These are phyloP conservation scores for Prorops nasuta DNA, from an alignment of 1,140 invertebrate genomes.

Conservation along the genomic window DNA sequence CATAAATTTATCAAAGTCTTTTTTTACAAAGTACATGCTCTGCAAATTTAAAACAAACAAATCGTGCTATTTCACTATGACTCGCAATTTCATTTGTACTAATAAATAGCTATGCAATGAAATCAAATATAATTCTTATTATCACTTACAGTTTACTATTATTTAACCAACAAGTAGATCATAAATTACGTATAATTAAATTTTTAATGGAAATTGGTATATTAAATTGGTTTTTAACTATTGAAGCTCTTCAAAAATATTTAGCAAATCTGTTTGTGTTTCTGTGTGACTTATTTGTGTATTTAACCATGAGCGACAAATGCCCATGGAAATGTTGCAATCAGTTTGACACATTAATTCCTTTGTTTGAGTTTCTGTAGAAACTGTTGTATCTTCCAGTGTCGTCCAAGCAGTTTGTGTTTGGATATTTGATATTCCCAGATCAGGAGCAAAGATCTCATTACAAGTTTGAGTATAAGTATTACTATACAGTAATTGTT, in stretches of 20 bases:
- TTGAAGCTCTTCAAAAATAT: conserved; percentile 47
- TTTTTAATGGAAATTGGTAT: no score
- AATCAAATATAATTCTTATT: no score
- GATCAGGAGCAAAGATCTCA: conserved; percentile 56
- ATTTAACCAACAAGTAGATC: no score
- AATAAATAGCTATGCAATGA: no score
- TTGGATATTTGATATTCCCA: conserved; percentile 61
- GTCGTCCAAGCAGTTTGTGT: conserved; percentile 61
- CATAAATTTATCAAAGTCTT: no score
- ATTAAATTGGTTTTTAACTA: no score
- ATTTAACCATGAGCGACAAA: conserved; percentile 39
- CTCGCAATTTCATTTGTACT: no score
- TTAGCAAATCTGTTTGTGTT: conserved; percentile 53
- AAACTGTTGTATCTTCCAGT: conserved; percentile 45
- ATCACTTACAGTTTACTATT: no score
- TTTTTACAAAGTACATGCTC: no score
- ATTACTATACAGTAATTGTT: conserved; percentile 57
- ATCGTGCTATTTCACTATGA: no score
- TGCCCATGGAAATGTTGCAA: conserved; percentile 29
- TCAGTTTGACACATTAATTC: conserved; percentile 27
- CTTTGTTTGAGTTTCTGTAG: conserved; percentile 53
- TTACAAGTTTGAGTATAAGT: conserved; percentile 65
- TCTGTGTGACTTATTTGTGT: conserved; percentile 52
- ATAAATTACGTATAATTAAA: no score
- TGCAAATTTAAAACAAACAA: no score